Conservation (phyloP, 1,140 invertebrate genomes). For the Drosophila sp. region DNA sequence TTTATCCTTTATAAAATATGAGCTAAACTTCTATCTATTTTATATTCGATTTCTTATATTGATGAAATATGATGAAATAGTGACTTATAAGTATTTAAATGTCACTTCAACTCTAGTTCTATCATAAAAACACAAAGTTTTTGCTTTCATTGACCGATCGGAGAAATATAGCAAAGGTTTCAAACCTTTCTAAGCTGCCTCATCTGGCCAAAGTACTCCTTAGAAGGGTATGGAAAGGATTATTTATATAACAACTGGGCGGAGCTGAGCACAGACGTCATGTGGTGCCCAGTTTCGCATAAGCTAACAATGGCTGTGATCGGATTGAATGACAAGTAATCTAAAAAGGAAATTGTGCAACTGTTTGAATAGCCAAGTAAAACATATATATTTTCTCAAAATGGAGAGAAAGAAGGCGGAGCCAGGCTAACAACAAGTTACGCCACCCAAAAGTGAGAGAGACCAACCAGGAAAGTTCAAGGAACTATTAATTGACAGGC, state of each 20-base stretch:
- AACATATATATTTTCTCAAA: slow-evolving; percentile 11
- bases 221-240: slow-evolving; percentile 27
- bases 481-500: slow-evolving; percentile 16
- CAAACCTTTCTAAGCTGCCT: too few species aligned
- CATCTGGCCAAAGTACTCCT: not conserved
- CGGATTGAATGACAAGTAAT: slow-evolving; percentile 40
- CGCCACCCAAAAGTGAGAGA: not conserved
- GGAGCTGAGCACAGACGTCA: slow-evolving; percentile 11
- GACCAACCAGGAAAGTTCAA: not conserved
- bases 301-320: slow-evolving; percentile 38
- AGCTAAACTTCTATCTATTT: too few species aligned
- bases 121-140: too few species aligned
- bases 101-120: too few species aligned
- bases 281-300: slow-evolving; percentile 19
- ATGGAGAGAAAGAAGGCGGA: not conserved
- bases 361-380: slow-evolving; percentile 30
- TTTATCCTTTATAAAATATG: too few species aligned
- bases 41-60: too few species aligned
- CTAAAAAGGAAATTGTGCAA: slow-evolving; percentile 44
- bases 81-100: too few species aligned
- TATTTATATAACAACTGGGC: slow-evolving; percentile 63
- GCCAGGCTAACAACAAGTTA: not conserved
- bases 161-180: too few species aligned
- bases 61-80: too few species aligned
- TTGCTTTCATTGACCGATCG: too few species aligned